Evolutionary conservation across 35 echinoderm and acorn worm species (phyloP), one percentile per base, ranked within the genome.

Genomic region (Stichopus chloronotus): DNA sequence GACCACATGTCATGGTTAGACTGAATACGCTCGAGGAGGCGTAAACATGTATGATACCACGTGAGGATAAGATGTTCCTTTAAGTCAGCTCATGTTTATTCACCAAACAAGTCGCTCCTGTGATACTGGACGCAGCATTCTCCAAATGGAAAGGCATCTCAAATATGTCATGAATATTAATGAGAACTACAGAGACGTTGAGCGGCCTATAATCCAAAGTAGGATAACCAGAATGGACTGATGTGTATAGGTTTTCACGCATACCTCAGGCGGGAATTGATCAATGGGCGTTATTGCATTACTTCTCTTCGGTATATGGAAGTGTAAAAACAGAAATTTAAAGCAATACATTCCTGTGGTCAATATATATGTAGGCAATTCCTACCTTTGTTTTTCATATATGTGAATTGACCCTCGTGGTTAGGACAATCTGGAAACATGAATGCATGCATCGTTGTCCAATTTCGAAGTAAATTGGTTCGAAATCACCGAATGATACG

Each of bases 131-230:
- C 16, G 14, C 25, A 58, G 55, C 82, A 20, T 23, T 56, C 82
- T 58, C 9, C 82, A 85, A 85, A 85, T 56, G 82, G 82, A 85
- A 85, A 85, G 82, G 82, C 82, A 85, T 85, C 55, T 25, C 9
- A 85, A 58, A 56, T 85, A 85, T 85, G 25, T 19, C 57, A 85
- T 85, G 82, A 85, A 85, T 85, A 85, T 85, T 85, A 16, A 85
- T 85, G 56, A 85, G 13, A 14, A 14, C 21, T 25, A 58, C 56
- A 56, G 8, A 56, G 10, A 58, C 17, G 9, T 43, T 43, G 30
- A 43, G 30, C 30, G 30, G 30, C 30, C 82, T 8, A 10, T 56
- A 85, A 85, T 17, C 82, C 82, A 85, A 58, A 85, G 82, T 85
- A 58, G 82, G 82, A 55, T 53, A 83, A 17, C 80, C 8, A 17